Percentiles rank a stretch among this genome's conserved stretches.
These are phyloP conservation scores for Sphaerophoria rueppellii DNA, from an alignment of 2,888 invertebrate genomes.

Conservation along the genomic window DNA sequence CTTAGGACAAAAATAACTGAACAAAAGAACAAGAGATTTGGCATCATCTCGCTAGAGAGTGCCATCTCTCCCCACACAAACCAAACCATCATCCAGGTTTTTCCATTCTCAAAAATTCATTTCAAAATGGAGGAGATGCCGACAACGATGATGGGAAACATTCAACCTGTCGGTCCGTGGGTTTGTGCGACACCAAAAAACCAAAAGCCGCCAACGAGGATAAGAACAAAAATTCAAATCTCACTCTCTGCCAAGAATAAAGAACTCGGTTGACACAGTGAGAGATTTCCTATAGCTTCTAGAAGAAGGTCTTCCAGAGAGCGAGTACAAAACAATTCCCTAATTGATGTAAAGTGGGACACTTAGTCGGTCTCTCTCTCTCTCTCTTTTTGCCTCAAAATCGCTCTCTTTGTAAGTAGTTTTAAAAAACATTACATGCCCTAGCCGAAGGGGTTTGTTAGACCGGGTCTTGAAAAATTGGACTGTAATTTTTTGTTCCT, in stretches of 20 bases:
- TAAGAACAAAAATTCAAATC: slow-evolving; percentile 24
- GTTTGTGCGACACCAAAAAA: slow-evolving; percentile 28
- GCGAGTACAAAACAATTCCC: slow-evolving; percentile 24
- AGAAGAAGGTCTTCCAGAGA: slow-evolving; percentile 30
- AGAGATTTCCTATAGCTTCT: not conserved
- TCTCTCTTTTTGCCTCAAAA: not conserved
- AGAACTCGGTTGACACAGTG: not conserved
- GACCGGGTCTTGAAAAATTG: slow-evolving; percentile 55
- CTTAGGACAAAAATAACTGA: slow-evolving; percentile 26
- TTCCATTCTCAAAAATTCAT: not conserved
- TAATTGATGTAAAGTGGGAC: slow-evolving; percentile 65
- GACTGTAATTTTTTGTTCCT: slow-evolving; percentile 18
- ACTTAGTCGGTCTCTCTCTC: slow-evolving; percentile 26
- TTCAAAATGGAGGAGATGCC: slow-evolving; percentile 51
- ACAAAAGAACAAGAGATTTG: slow-evolving; percentile 49
- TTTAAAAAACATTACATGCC: slow-evolving; percentile 48
- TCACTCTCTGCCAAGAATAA: slow-evolving; percentile 5
- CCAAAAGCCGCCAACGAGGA: slow-evolving; percentile 41
- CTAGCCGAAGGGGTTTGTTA: slow-evolving; percentile 52
- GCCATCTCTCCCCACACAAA: not conserved
- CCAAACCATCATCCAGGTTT: slow-evolving; percentile 4
- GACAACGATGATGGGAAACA: slow-evolving; percentile 32
- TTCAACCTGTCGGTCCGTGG: slow-evolving; percentile 59
- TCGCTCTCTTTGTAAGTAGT: not conserved
- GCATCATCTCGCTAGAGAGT: slow-evolving; percentile 49